These are phyloP conservation scores for Trochalopteron elliotii DNA, from an alignment of 2,113 vertebrate species.

Conservation along the genomic window DNA sequence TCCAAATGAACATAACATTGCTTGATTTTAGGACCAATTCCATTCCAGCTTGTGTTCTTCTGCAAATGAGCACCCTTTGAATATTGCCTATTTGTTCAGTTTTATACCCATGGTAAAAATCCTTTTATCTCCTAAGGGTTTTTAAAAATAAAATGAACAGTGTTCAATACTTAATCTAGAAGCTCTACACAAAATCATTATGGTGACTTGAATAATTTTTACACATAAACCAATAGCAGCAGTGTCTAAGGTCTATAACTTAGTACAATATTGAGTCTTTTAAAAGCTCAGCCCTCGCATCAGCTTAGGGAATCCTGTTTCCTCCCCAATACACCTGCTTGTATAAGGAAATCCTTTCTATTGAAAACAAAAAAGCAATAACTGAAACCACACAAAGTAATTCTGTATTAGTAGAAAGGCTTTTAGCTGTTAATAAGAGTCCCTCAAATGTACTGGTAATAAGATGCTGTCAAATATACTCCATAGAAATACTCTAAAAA, in stretches of 20 bases:
- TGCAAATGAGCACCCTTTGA: not conserved
- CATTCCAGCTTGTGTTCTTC: not conserved
- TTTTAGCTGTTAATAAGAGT: not conserved
- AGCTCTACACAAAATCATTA: not conserved
- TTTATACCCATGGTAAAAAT: not conserved
- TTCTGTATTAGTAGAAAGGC: not conserved
- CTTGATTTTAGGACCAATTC: not conserved
- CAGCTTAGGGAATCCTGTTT: not conserved
- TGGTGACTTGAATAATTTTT: not conserved
- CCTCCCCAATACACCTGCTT: not conserved
- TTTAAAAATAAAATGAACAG: not conserved
- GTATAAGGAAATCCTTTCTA: not conserved
- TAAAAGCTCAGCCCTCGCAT: fast-evolving
- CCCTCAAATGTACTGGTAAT: not conserved
- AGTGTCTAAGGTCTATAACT: not conserved
- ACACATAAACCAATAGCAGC: not conserved
- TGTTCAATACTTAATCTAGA: not conserved
- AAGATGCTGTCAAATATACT: not conserved
- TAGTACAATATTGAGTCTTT: not conserved
- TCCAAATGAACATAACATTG: not conserved
- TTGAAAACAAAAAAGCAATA: not conserved
- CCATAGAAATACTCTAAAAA: not conserved
- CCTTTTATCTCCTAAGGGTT: not conserved
- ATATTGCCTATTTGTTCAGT: not conserved
- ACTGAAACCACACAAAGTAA: not conserved